Percentiles rank a stretch among this genome's conserved stretches.
These are phyloP conservation scores for Agrotis ipsilon DNA, from an alignment of 2,888 invertebrate genomes.

Conservation along the genomic window DNA sequence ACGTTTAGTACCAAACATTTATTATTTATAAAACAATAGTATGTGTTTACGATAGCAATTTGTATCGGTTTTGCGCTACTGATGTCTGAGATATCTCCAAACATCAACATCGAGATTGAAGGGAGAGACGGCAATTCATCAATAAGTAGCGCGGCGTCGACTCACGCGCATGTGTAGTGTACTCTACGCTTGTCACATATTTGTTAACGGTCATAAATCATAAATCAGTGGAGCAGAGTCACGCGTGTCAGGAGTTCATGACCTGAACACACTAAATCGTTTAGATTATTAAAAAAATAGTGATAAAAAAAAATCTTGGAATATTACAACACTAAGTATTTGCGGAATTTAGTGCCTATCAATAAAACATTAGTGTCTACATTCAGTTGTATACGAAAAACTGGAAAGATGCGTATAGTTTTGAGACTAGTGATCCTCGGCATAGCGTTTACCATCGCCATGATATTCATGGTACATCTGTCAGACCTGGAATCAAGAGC, in stretches of 20 bases:
- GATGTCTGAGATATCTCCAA: conserved; percentile 57
- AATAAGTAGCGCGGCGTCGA: conserved; percentile 53
- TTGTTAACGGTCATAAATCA: conserved; percentile 22
- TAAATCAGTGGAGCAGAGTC: conserved; percentile 9
- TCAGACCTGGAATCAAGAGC: conserved; percentile 62
- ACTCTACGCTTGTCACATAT: conserved; percentile 11
- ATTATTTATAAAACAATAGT: conserved; percentile 31
- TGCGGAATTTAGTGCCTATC: neutral
- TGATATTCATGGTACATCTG: conserved; percentile 70
- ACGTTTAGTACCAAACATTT: no score
- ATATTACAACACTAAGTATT: neutral
- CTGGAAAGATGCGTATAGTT: conserved; percentile 73
- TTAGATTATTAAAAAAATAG: conserved; percentile 10
- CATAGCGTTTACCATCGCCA: conserved; percentile 65
- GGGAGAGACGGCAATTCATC: conserved; percentile 40
- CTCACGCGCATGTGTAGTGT: conserved; percentile 60
- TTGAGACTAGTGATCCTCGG: conserved; percentile 70
- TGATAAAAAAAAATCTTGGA: conserved; percentile 9
- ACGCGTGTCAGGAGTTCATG: conserved; percentile 18
- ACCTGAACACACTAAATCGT: neutral
- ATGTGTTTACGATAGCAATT: conserved; percentile 54
- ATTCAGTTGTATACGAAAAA: conserved; percentile 5
- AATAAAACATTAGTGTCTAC: neutral
- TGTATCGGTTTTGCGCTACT: conserved; percentile 33
- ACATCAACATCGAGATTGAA: conserved; percentile 60